These are phyloP conservation scores for Drosophila sucinea DNA, from an alignment of 1,140 invertebrate genomes.

Conservation along the genomic window DNA sequence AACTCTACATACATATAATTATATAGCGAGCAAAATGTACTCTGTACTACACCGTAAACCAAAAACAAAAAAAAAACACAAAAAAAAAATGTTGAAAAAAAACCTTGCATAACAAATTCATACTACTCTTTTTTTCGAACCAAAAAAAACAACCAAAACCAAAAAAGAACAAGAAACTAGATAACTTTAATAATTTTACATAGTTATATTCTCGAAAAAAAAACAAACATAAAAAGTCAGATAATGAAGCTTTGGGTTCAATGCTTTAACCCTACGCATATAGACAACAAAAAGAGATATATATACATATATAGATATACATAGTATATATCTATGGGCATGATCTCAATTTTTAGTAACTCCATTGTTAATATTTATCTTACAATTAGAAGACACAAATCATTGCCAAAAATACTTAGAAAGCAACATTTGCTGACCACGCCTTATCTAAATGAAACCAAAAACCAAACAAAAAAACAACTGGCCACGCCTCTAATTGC, in stretches of 20 bases:
- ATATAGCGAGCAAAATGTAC: conserved; percentile 41
- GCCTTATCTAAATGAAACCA: conserved; percentile 19
- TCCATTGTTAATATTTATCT: conserved; percentile 21
- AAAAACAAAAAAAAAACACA: too few species aligned
- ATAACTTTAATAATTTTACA: conserved; percentile 70
- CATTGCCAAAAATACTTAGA: conserved; percentile 55
- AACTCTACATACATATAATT: conserved; percentile 34
- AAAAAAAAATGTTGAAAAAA: conserved; percentile 73
- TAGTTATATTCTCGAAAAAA: conserved; percentile 30
- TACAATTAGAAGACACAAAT: conserved; percentile 39
- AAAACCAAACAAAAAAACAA: conserved; percentile 16
- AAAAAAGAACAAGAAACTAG: conserved; percentile 49
- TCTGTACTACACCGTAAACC: conserved; percentile 62
- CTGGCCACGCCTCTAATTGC: conserved; percentile 34
- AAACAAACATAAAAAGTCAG: background rate
- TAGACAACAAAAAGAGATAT: conserved; percentile 4
- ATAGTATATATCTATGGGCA: background rate
- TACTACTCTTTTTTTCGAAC: conserved; percentile 77
- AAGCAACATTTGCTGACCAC: conserved; percentile 18
- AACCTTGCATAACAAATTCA: conserved; percentile 83
- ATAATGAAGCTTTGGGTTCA: conserved; percentile 66
- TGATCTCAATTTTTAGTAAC: conserved; percentile 25
- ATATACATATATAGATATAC: background rate
- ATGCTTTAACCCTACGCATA: conserved; percentile 41
- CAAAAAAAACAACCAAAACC: conserved; percentile 43